Conservation (phyloP, 1,140 invertebrate genomes). For the Papilio xuthus region DNA sequence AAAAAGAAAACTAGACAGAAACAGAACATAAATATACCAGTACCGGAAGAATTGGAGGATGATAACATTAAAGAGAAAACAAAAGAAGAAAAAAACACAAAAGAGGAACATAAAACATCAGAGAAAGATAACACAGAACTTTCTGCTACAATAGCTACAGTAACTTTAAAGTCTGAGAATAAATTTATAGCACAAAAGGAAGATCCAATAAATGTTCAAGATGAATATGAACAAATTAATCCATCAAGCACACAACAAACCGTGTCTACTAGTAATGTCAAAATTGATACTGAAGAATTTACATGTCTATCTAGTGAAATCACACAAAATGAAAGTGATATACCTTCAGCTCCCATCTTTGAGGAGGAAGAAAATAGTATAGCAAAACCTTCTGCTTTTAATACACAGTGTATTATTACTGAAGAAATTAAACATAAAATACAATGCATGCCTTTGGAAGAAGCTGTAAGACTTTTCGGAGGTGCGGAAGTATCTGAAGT, state of each 20-base stretch:
- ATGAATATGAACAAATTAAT: conserved; percentile 17
- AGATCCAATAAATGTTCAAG: neutral
- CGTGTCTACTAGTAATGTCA: neutral
- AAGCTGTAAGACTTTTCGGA: conserved; percentile 64
- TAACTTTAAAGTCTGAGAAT: neutral
- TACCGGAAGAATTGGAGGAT: conserved; percentile 3
- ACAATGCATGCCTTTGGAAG: conserved; percentile 62
- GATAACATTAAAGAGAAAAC: conserved; percentile 1
- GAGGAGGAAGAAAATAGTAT: conserved; percentile 47
- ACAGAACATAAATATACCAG: conserved; percentile 33
- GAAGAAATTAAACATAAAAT: conserved; percentile 49
- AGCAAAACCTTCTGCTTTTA: conserved; percentile 30
- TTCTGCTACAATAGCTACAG: neutral
- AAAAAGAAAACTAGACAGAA: conserved; percentile 67
- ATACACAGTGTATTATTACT: neutral
- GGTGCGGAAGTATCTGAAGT: conserved; percentile 64
- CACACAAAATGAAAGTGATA: conserved; percentile 39
- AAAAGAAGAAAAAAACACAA: neutral
- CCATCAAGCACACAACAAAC: neutral
- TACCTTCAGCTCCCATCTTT: conserved; percentile 68
- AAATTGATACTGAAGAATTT: conserved; percentile 9
- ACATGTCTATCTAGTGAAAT: conserved; percentile 6
- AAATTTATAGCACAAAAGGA: neutral
- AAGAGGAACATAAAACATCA: neutral
- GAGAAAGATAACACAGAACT: neutral